phyloP scores from a whole-genome alignment of 2,113 vertebrate genomes.

The Heterotis niloticus region DNA sequence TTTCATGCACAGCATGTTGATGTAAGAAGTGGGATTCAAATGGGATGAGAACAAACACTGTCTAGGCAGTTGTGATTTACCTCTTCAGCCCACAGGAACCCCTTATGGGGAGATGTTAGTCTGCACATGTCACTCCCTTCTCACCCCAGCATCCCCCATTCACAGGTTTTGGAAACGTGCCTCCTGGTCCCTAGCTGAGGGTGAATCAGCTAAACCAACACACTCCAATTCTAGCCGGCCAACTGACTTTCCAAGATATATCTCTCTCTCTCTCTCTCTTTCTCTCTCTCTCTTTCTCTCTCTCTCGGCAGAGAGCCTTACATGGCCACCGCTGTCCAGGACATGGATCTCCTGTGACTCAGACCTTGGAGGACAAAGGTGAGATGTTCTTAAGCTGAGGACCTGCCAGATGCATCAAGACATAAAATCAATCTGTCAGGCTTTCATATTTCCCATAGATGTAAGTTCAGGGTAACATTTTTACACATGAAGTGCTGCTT shows the following conservation, averaged over 20 bases:
- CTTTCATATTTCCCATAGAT: constrained; percentile 30
- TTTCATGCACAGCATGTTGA: not conserved
- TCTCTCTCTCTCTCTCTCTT: constrained; percentile 43
- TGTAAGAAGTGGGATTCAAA: not conserved
- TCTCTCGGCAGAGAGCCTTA: constrained; percentile 37
- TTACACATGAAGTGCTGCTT: not conserved
- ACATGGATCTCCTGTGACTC: constrained; percentile 47
- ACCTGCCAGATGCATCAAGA: not conserved
- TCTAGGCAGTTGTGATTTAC: constrained; percentile 57
- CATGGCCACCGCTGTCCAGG: constrained; percentile 41
- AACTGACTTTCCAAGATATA: constrained; percentile 52
- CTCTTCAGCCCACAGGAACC: constrained; percentile 8
- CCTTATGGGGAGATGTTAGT: not conserved
- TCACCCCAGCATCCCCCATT: not conserved
- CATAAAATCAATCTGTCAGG: constrained; percentile 6
- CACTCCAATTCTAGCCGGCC: constrained; percentile 49
- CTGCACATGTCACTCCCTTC: not conserved
- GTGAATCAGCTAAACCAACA: constrained; percentile 63
- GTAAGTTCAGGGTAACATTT: not conserved
- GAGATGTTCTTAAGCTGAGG: constrained; percentile 34
- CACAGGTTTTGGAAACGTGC: not conserved
- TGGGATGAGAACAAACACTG: constrained; percentile 41
- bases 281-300: constrained; percentile 43
- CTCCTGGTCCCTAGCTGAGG: constrained; percentile 38
- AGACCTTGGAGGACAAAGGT: constrained; percentile 18